Evolutionary conservation across 1,140 invertebrate genomes (phyloP), one percentile per base, ranked within the genome.

Genomic region (Scaptomyza graminum): DNA sequence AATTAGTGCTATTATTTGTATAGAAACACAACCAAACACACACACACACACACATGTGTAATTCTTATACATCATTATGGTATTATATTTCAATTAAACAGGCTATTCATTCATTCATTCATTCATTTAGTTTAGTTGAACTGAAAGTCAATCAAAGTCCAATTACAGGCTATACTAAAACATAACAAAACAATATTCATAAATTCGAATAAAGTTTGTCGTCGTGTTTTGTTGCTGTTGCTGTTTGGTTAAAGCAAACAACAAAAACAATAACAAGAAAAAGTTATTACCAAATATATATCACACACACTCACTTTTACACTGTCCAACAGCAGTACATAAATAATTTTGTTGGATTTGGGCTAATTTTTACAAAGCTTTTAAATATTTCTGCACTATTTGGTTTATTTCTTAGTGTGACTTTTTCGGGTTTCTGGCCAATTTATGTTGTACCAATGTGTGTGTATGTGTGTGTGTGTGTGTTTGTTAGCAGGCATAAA

Each of bases 381-480:
- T 73, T 61, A 66, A 76, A 74, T 73, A 74, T 64, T 77, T 70
- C n/a, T 57, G 67, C 66, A 76, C 68, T 76, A 73, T 83, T 80
- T 74, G 65, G 73, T 76, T 54, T n/a, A n/a, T 59, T 61, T 41
- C 66, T 68, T 68, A 66, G 57, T 62, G 43, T 59, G 22, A 28
- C 25, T 5, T 2, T 5, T 7, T 28, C 34, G 52, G 55, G 28
- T 44, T 15, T 47, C 34, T 22, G 12, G 1, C 15, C 43, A 34
- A 69, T 61, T 63, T 43, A 16, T 18, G 49, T 39, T 67, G 62
- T 15, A 64, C 39, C 18, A 22, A 44, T 44, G 34, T 37, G 16
- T 28, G 37, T 66, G 37, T 59, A 13, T 56, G 16, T 62, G 9
- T n/a, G 18, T 22, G 18, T 22, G 18, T 28, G 44, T 65, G 34